A percentile compares a stretch with the other conserved stretches of the same genome.
Evolutionary conservation across 1,140 invertebrate species (phyloP).

Genomic region (Harlomillsia oculata): DNA sequence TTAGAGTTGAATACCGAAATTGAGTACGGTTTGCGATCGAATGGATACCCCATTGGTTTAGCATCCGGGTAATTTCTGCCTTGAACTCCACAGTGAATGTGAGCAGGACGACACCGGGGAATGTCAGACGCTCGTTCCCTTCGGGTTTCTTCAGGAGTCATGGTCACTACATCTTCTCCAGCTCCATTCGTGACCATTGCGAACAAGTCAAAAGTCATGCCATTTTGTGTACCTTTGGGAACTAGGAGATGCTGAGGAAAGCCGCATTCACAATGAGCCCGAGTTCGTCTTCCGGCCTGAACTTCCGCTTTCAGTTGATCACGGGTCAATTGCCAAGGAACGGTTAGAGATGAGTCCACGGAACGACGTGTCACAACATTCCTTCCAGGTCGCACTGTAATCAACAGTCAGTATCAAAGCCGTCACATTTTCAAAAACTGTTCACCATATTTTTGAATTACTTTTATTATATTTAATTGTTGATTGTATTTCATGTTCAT

Average conservation of each 20-base stretch:
- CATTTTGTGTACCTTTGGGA: constrained; percentile 59
- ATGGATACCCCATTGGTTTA: constrained; percentile 37
- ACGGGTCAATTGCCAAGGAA: neutral
- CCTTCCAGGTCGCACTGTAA: neutral
- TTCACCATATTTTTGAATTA: too few species aligned
- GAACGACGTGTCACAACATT: constrained; percentile 2
- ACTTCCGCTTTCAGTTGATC: neutral
- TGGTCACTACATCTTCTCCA: constrained; percentile 46
- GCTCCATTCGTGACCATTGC: constrained; percentile 68
- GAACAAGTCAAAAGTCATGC: constrained; percentile 62
- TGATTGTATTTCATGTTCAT: too few species aligned
- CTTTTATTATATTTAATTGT: too few species aligned
- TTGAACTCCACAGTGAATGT: constrained; percentile 38
- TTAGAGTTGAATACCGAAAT: neutral
- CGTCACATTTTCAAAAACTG: too few species aligned
- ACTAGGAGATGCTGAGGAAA: constrained; percentile 78
- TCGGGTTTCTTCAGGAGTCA: neutral
- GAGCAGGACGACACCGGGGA: constrained; percentile 5
- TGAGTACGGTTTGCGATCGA: constrained; percentile 11
- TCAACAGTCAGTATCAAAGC: too few species aligned
- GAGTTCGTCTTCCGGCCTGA: neutral
- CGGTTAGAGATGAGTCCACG: neutral
- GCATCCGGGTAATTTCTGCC: constrained; percentile 39
- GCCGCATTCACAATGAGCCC: constrained; percentile 60
- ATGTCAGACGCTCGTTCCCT: neutral